phyloP scores from a whole-genome alignment of 2,888 invertebrate species.

The Morpho helenor region DNA sequence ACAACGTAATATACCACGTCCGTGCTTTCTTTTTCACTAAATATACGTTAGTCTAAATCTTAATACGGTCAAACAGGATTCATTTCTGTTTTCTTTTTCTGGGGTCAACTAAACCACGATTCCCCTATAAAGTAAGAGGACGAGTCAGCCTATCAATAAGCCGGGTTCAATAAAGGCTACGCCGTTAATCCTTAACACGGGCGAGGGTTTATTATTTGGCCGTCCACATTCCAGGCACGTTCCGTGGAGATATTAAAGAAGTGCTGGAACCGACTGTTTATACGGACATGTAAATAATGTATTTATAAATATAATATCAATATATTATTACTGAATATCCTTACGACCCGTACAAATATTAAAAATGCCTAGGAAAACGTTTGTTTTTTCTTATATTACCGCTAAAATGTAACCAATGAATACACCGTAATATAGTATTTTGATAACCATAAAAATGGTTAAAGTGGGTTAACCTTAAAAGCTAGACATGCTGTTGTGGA shows the following conservation, averaged over 20 bases:
- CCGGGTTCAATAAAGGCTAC: conserved; percentile 17
- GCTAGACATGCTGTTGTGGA: too few species aligned
- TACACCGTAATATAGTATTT: too few species aligned
- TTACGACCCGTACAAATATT: too few species aligned
- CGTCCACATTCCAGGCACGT: conserved; percentile 29
- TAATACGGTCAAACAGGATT: not conserved
- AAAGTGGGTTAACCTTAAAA: too few species aligned
- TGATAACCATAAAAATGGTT: too few species aligned
- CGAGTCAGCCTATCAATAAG: conserved; percentile 19
- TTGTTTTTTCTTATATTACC: too few species aligned
- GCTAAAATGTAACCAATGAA: too few species aligned
- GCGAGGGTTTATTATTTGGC: conserved; percentile 23
- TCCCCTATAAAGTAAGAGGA: conserved; percentile 11
- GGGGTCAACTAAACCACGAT: conserved; percentile 2
- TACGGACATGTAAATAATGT: conserved; percentile 16
- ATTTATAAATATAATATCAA: not conserved
- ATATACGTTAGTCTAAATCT: not conserved
- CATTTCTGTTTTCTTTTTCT: not conserved
- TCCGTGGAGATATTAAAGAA: conserved; percentile 29
- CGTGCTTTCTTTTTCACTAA: not conserved
- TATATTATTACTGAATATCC: too few species aligned
- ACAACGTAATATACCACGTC: not conserved
- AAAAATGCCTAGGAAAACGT: too few species aligned
- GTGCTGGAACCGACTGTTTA: conserved; percentile 22
- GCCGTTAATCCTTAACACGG: conserved; percentile 24